Evolutionary conservation across 2,888 invertebrate genomes (phyloP).

Genomic region (Coremacera marginata): DNA sequence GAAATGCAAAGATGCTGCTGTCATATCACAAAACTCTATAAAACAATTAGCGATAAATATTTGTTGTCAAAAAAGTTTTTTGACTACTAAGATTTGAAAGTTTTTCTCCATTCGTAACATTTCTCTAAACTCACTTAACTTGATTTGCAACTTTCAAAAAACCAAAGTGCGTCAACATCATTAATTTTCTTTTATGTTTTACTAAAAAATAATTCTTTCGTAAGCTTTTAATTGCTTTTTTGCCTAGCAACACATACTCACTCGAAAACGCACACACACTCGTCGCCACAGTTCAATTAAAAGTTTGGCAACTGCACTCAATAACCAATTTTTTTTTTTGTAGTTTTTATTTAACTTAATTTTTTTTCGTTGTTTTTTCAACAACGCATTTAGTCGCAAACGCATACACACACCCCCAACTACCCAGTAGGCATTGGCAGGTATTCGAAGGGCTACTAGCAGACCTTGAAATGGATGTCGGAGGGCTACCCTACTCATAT

Average conservation of each 20-base stretch:
- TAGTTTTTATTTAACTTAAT: too few relatives aligned
- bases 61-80: too few relatives aligned
- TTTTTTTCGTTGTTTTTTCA: too few relatives aligned
- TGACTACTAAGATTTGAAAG: too few relatives aligned
- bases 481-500: too few relatives aligned
- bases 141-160: neutral
- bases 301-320: constrained; percentile 7
- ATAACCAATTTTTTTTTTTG: neutral
- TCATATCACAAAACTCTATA: too few relatives aligned
- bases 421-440: too few relatives aligned
- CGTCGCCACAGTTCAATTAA: constrained; percentile 1
- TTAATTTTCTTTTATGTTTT: neutral
- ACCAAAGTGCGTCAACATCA: neutral
- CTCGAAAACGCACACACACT: constrained; percentile 3
- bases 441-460: too few relatives aligned
- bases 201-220: neutral
- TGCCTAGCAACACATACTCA: neutral
- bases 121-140: neutral
- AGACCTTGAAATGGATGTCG: too few relatives aligned
- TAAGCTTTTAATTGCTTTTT: constrained; percentile 14
- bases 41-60: too few relatives aligned
- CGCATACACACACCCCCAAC: neutral
- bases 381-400: neutral
- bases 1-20: too few relatives aligned
- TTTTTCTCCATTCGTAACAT: neutral